Evolutionary conservation across 2,113 vertebrate species (phyloP).

Genomic region (Tyrannus savana): DNA sequence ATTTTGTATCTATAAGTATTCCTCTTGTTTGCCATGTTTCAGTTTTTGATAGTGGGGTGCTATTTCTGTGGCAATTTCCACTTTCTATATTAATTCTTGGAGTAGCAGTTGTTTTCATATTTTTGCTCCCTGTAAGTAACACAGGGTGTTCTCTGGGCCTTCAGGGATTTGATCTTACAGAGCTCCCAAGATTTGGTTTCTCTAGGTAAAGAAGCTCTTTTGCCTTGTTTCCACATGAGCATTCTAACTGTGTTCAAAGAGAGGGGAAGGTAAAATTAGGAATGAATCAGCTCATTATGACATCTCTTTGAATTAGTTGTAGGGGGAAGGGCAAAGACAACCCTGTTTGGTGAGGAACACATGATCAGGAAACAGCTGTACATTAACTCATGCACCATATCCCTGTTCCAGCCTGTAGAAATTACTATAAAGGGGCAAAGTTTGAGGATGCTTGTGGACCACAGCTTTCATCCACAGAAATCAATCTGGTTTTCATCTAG

Average conservation of each 20-base stretch:
- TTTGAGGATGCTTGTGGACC: background rate
- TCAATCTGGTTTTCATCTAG: background rate
- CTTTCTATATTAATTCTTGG: background rate
- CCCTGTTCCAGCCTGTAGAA: background rate
- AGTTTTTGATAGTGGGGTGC: background rate
- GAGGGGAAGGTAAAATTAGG: background rate
- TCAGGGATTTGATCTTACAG: background rate
- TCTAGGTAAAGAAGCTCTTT: background rate
- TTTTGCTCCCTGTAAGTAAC: background rate
- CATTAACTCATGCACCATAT: background rate
- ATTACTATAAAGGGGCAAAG: background rate
- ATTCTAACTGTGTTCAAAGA: background rate
- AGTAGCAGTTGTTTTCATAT: background rate
- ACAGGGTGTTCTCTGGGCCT: background rate
- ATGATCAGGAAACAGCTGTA: background rate
- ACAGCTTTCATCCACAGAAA: background rate
- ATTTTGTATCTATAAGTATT: background rate
- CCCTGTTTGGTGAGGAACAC: background rate
- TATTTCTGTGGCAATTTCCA: background rate
- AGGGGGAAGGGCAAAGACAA: background rate
- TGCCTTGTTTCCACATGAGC: background rate
- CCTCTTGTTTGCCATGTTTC: background rate
- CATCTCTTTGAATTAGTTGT: background rate
- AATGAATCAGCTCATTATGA: background rate
- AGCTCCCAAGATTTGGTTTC: background rate